phyloP scores from a whole-genome alignment of 2,113 vertebrate species.

The Saimiri boliviensis region DNA sequence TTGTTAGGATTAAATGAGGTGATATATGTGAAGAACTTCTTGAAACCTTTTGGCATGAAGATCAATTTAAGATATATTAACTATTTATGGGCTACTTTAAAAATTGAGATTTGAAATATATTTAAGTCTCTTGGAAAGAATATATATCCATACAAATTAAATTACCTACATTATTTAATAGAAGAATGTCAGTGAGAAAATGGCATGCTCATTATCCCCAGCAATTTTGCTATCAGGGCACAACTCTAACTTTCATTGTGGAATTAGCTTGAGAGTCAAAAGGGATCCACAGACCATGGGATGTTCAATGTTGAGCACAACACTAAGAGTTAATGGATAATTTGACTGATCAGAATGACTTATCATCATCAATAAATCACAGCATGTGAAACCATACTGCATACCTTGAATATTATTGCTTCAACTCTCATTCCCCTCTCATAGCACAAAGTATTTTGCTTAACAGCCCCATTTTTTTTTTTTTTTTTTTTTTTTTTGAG shows the following conservation, averaged over 20 bases:
- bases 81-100: conserved; percentile 15
- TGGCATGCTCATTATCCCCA: background rate
- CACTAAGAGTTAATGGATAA: background rate
- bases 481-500: too few species aligned
- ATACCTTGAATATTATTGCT: background rate
- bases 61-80: background rate
- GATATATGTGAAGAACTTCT: background rate
- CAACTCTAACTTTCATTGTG: background rate
- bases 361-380: background rate
- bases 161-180: conserved; percentile 16
- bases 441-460: background rate
- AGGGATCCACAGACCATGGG: background rate
- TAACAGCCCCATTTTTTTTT: background rate
- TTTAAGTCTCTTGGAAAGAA: conserved; percentile 7
- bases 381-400: background rate
- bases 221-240: background rate
- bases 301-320: background rate
- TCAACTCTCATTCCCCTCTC: background rate
- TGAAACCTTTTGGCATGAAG: background rate
- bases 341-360: background rate
- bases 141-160: conserved; percentile 14
- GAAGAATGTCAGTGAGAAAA: background rate
- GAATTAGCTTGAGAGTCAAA: background rate
- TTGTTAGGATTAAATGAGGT: background rate
- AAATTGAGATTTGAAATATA: conserved; percentile 12